Evolutionary conservation across 2,888 invertebrate species (phyloP).

Genomic region (Lumbricus terrestris): DNA sequence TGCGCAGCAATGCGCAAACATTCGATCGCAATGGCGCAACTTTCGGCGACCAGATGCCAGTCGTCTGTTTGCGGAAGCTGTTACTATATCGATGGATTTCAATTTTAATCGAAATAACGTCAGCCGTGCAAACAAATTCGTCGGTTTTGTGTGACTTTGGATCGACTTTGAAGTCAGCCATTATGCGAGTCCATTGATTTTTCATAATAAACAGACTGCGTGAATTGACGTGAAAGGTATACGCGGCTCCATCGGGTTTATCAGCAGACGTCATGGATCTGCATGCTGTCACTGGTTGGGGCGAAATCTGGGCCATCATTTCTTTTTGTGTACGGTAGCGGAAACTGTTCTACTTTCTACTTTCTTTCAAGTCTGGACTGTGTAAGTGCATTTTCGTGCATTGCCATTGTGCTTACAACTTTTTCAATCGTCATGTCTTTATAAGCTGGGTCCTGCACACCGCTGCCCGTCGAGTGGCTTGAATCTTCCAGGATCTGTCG

Average conservation of each 20-base stretch:
- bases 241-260: not conserved
- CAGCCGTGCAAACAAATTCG: not conserved
- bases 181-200: not conserved
- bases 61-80: not conserved
- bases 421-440: too few relatives aligned
- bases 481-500: too few relatives aligned
- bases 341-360: not conserved
- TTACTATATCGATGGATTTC: not conserved
- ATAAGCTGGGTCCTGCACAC: too few relatives aligned
- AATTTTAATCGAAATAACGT: not conserved
- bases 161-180: not conserved
- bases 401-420: too few relatives aligned
- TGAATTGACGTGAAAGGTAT: not conserved
- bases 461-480: too few relatives aligned
- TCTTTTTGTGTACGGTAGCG: not conserved
- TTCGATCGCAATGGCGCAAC: not conserved
- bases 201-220: not conserved
- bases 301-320: not conserved
- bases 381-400: not conserved
- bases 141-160: not conserved
- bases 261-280: not conserved
- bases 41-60: not conserved
- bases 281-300: not conserved
- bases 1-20: slow-evolving; percentile 3
- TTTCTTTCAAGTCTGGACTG: not conserved